Percentiles rank a stretch among this genome's conserved stretches.
Conservation (phyloP, 1,140 invertebrate genomes). For the Zaprionus lachaisei region DNA sequence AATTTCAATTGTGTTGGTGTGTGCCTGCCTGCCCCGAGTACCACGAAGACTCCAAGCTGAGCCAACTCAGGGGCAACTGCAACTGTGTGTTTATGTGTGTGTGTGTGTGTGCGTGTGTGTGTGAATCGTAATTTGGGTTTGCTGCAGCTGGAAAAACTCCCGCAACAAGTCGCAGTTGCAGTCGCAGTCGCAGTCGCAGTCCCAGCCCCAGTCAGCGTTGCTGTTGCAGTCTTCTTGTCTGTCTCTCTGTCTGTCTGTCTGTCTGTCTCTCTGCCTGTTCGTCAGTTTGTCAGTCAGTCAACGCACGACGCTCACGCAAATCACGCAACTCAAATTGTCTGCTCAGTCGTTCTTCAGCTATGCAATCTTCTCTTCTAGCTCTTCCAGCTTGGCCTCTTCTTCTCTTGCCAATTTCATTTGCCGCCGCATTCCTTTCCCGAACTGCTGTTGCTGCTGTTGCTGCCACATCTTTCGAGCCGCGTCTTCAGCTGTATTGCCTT, state of each 20-base stretch:
- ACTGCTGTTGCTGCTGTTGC: conserved; percentile 13
- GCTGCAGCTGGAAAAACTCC: conserved; percentile 55
- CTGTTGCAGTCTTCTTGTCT: conserved; percentile 22
- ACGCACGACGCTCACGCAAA: conserved; percentile 84
- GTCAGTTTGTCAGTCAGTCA: conserved; percentile 57
- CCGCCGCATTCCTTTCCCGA: conserved; percentile 57
- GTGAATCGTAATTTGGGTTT: conserved; percentile 32
- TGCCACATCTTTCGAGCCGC: conserved; percentile 40
- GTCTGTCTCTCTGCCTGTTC: conserved; percentile 47
- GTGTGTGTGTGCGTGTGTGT: conserved; percentile 12
- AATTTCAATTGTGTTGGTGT: conserved; percentile 83
- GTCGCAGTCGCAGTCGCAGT: background rate
- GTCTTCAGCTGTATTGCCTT: conserved; percentile 31
- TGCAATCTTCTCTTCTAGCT: conserved; percentile 2
- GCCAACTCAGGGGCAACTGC: conserved; percentile 7
- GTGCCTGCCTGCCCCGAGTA: conserved; percentile 37
- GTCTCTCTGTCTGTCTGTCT: conserved; percentile 49
- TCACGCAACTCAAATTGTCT: conserved; percentile 81
- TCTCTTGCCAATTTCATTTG: conserved; percentile 59
- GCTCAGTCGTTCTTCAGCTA: conserved; percentile 10
- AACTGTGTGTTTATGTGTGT: conserved; percentile 2
- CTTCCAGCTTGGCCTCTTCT: conserved; percentile 8
- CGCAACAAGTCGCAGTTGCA: conserved; percentile 46
- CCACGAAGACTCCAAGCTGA: conserved; percentile 23
- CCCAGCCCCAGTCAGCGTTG: conserved; percentile 6